Base-by-base conservation (phyloP, 92 coral and sea anemone genomes). In the Parazoanthus atlanticus region DNA sequence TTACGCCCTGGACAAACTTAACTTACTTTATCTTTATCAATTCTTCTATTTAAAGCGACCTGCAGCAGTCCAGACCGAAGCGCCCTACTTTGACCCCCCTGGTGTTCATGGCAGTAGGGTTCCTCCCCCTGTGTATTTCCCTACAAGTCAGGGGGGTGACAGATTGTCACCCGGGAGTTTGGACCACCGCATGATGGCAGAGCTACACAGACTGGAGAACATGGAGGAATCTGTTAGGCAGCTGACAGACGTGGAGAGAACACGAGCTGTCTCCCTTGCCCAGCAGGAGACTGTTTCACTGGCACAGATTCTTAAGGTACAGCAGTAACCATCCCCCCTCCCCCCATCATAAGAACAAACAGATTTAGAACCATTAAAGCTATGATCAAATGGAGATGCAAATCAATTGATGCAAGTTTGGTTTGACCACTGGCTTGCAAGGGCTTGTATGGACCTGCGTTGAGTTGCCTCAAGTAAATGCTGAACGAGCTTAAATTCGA, bases 141-240 rank as follows among this genome's bases (percentile, higher is more conserved):
- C 95, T 4, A 81, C 84, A 34, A 91, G 85, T 82, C 94, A 88
- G 89, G 93, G 95, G 87, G 98, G 98, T 38, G 91, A 90, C 56
- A 94, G 98, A 65, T 86, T 97, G 92, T 97, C 99, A 17, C 99
- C 99, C 52, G 99, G 96, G 30, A 91, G 98, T 81, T 94, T 97
- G 38, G 96, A 97, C 82, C 88, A 88, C 83, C 93, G 95, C 43
- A 89, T 97, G 89, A 93, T 95, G 82, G 99, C 98, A 26, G 99
- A 97, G 82, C 95, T 95, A 47, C 96, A 95, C 82, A 88, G 93
- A 74, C 89, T 97, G 52, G 99, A 97, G 90, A 95, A 95, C 88
- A 96, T 97, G 93, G 98, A 97, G 80, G 99, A 95, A 73, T 95
- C 99, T 4, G 99, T 97, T 79, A 92, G 98, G 25, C 99, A 97